Conservation (phyloP, 2,113 vertebrate species). For the Aphyosemion australe region DNA sequence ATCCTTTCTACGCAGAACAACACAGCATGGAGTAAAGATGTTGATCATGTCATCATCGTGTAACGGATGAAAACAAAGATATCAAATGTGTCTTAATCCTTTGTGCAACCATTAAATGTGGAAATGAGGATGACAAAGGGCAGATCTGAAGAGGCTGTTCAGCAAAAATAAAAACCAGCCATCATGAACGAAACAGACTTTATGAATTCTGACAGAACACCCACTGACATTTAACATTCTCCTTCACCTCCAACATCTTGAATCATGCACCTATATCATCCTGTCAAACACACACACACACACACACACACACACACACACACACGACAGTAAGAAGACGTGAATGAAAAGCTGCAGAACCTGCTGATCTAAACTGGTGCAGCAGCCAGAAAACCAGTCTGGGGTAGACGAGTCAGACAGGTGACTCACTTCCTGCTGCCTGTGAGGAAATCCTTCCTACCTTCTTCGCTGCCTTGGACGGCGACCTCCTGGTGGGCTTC, state of each 20-base stretch:
- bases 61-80: no score
- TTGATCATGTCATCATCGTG: no score
- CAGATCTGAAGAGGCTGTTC: no score
- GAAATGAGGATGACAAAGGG: no score
- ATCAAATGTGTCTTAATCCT: no score
- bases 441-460: conserved; percentile 67
- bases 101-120: no score
- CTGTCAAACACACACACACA: not conserved
- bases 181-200: no score
- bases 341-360: conserved; percentile 19
- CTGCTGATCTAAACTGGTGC: conserved; percentile 34
- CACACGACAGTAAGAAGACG: not conserved
- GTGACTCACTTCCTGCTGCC: conserved; percentile 44
- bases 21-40: no score
- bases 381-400: conserved; percentile 32
- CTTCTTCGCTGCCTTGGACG: conserved; percentile 83
- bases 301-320: not conserved
- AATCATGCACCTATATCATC: conserved; percentile 32
- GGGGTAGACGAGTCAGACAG: conserved; percentile 17
- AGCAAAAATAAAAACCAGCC: no score
- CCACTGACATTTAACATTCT: conserved; percentile 26
- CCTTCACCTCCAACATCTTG: conserved; percentile 38
- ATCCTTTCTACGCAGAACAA: conserved; percentile 15
- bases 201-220: conserved; percentile 13
- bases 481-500: conserved; percentile 80